Percentiles rank a stretch among this genome's conserved stretches.
Evolutionary conservation across 2,888 invertebrate species (phyloP).

Genomic region (Blera fallax): DNA sequence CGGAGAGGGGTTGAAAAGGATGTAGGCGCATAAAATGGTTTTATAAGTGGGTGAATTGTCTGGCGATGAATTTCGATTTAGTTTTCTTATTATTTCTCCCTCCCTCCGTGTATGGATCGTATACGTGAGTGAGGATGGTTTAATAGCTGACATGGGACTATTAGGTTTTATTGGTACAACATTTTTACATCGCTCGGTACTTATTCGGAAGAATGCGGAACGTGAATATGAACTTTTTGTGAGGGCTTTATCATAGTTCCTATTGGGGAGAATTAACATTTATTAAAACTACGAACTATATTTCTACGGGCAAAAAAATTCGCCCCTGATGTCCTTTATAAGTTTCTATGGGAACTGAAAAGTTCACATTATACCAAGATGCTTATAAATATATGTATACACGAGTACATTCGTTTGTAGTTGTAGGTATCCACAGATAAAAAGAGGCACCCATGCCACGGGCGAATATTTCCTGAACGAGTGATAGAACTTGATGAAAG

Average conservation of each 20-base stretch:
- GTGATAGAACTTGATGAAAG: no score
- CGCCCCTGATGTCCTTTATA: background rate
- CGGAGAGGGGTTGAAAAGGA: conserved; percentile 17
- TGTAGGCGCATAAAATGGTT: conserved; percentile 70
- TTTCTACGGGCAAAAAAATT: background rate
- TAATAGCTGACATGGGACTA: conserved; percentile 68
- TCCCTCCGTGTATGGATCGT: background rate
- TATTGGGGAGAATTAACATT: background rate
- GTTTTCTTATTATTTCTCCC: conserved; percentile 54
- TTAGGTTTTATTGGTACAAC: conserved; percentile 65
- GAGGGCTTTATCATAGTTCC: background rate
- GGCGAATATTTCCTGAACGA: no score
- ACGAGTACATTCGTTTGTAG: no score
- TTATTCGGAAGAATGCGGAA: conserved; percentile 19
- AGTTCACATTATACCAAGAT: no score
- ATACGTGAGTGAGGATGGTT: conserved; percentile 29
- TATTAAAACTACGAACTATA: background rate
- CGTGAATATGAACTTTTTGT: background rate
- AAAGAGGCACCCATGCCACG: no score
- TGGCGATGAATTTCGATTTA: conserved; percentile 72
- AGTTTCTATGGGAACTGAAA: background rate
- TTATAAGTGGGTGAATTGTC: conserved; percentile 73
- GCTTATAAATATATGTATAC: no score
- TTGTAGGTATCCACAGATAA: no score
- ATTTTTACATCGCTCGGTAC: conserved; percentile 6